Evolutionary conservation across 2,797 vertebrate genomes (phyloP).

Genomic region (Holocentrus rufus): DNA sequence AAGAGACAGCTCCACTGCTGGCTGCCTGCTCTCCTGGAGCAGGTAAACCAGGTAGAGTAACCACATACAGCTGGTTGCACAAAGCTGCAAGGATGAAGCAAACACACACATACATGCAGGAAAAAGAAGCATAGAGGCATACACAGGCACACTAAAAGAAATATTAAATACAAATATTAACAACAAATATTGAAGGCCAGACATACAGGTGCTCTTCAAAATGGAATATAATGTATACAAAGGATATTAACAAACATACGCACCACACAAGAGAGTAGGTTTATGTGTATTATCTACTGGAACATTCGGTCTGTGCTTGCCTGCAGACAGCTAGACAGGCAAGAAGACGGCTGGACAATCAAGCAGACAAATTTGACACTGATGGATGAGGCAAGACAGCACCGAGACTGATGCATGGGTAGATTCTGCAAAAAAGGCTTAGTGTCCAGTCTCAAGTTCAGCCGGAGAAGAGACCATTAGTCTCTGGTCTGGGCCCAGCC

Average conservation of each 20-base stretch:
- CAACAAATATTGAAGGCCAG: neutral
- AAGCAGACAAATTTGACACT: neutral
- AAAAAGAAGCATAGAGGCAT: conserved; percentile 12
- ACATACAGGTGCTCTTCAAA: neutral
- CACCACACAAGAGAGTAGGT: neutral
- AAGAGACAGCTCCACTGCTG: conserved; percentile 56
- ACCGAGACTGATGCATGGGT: conserved; percentile 14
- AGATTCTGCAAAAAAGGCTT: neutral
- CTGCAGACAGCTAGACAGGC: neutral
- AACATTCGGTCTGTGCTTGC: neutral
- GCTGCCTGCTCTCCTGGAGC: conserved; percentile 68
- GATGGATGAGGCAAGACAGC: neutral
- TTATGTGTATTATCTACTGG: neutral
- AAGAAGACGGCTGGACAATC: conserved; percentile 12
- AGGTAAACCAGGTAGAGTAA: conserved; percentile 78
- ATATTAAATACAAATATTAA: no score
- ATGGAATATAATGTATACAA: neutral
- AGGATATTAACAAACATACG: neutral
- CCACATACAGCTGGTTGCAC: conserved; percentile 69
- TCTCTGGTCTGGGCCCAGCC: conserved; percentile 37
- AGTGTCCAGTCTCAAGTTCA: conserved; percentile 27
- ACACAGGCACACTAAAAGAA: conserved; percentile 12
- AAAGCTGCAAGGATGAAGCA: conserved; percentile 39
- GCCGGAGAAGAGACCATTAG: conserved; percentile 37
- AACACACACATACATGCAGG: conserved; percentile 36